phyloP scores from a whole-genome alignment of 2,888 invertebrate genomes.

The Gastrophysa polygoni region DNA sequence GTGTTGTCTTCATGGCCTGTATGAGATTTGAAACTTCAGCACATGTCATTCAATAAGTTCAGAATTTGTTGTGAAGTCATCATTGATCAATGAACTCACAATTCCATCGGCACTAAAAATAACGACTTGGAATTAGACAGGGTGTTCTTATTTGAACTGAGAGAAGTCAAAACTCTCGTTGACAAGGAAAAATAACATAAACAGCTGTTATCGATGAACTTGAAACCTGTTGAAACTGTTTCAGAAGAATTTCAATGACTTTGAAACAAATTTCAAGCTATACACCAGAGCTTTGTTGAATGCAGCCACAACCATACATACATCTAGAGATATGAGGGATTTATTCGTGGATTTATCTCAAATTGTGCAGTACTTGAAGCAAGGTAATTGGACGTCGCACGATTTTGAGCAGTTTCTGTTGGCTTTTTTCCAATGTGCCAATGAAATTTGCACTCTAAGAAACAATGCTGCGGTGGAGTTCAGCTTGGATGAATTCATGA shows the following conservation, averaged over 20 bases:
- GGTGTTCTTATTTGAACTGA: constrained; percentile 85
- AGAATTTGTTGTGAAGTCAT: constrained; percentile 87
- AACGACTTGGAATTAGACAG: constrained; percentile 89
- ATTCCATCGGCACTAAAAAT: constrained; percentile 76
- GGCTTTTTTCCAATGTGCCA: constrained; percentile 80
- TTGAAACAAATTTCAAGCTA: constrained; percentile 76
- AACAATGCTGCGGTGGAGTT: constrained; percentile 69
- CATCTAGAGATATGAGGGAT: constrained; percentile 82
- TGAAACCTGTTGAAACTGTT: constrained; percentile 78
- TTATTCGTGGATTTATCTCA: constrained; percentile 87
- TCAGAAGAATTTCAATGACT: constrained; percentile 77
- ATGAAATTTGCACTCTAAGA: constrained; percentile 82
- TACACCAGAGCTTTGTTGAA: constrained; percentile 85
- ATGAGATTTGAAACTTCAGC: constrained; percentile 90
- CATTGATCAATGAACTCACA: constrained; percentile 87
- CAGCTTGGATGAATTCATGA: constrained; percentile 90
- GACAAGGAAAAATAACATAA: constrained; percentile 95
- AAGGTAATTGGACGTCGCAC: constrained; percentile 76
- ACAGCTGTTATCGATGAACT: constrained; percentile 79
- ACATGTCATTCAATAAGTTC: constrained; percentile 84
- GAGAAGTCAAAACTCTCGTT: constrained; percentile 80
- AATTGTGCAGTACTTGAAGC: constrained; percentile 84
- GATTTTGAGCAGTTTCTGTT: constrained; percentile 81
- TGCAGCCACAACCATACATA: constrained; percentile 84
- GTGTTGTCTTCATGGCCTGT: constrained; percentile 90